Base-by-base conservation (phyloP, 2,888 invertebrate species). In the Carpatolechia fugitivella region DNA sequence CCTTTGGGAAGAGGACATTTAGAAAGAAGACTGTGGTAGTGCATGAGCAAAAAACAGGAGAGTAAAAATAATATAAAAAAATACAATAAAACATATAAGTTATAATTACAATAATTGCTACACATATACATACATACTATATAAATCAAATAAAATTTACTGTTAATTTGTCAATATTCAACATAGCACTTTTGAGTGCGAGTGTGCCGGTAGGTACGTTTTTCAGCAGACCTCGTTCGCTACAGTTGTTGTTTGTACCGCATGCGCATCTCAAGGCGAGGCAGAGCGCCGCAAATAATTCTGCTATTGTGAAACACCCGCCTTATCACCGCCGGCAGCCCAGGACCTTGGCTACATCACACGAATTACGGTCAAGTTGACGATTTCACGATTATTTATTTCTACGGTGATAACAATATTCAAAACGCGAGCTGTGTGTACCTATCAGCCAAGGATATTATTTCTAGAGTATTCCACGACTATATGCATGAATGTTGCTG, bases 361-460 rank as follows among this genome's bases (percentile, higher is more conserved):
- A 82, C 79, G 84, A 89, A 89, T 89, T 90, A 89, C 89, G 90
- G 90, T 88, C 89, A 90, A 87, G 88, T 88, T 88, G 88, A 89
- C 82, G 81, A 82, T 86, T 85, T 80, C 78, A 82, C 76, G 82
- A 87, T 86, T 82, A 80, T 66, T 58, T 80, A 78, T 79, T 80
- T 78, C 71, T 72, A 63, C 73, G 30, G 70, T 72, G 78, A 85
- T 81, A 78, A 82, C 80, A 80, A 76, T 76, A 68, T 72, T 74
- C 13, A 13, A 29, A 13, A 24, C 8, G 16, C 40, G 40, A 8
- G 33, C n/a, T 8, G 33, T 8, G n/a, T 13, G 20, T 44, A 20
- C 29, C n/a, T n/a, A n/a, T n/a, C 44, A 44, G 20, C 29, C 20
- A 10, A 44, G 44, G n/a, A 29, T 44, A 7, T 1, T n/a, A 44